Base-by-base conservation (phyloP, 2,113 vertebrate species). In the Chionodraco myersi region DNA sequence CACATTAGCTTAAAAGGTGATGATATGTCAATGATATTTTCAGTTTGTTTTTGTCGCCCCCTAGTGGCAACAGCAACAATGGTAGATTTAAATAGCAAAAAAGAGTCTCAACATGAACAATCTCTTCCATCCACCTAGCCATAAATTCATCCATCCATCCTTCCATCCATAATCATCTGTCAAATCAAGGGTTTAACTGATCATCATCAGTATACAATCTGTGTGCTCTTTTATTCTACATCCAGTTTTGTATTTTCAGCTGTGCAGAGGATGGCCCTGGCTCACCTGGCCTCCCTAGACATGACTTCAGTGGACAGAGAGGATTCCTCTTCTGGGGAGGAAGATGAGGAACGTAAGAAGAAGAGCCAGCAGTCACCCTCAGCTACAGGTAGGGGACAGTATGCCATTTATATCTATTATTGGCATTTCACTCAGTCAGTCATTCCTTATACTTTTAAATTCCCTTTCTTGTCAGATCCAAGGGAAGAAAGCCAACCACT, bases 211-310 rank as follows among this genome's bases (percentile, higher is more conserved):
- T 36, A 11, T 80, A 51, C 60, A 65, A 57, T 71, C 1, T 14
- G 14, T 14, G 14, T 1, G 23, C 6, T 41, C 10, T 54, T 58
- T 54, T 36, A 44, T 45, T 47, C 2, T 16, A 0, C 12, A 2
- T 10, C 15, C 4, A 30, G 45, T 57, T 65, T 75, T 78, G 36
- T 64, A 6, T 74, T 80, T 79, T 4, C 88, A 98, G 97, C 96
- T 0, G 94, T 98, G 80, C 97, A 98, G 92, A 96, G 94, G 91
- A 96, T 98, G 57, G 96, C 96, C 10, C 95, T 96, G 92, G 96
- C 96, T 65, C 97, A 97, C 90, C 82, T 98, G 88, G 94, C 96
- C 89, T 94, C 96, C 74, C 57, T 96, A 82, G 89, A 85, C 0
- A 93, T 95, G 75, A 93, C 92, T 11, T 88, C 89, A 2, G 76